Percentiles rank a stretch among this genome's conserved stretches.
Evolutionary conservation across 2,888 invertebrate species (phyloP).

Genomic region (Pantelozetes paolii): DNA sequence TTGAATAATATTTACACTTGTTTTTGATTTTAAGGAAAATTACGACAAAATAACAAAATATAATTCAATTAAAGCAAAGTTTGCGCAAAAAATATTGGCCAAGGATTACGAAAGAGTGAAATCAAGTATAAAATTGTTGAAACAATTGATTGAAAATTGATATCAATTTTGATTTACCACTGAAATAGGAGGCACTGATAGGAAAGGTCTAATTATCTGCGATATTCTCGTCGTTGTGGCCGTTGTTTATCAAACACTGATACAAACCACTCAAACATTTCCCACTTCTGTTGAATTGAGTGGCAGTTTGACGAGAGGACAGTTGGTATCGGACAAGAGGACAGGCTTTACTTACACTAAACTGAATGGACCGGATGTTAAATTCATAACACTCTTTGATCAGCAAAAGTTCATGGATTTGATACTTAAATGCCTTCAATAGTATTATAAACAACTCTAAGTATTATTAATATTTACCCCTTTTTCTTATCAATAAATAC

Average conservation of each 20-base stretch:
- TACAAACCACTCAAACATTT: neutral
- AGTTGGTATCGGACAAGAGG: conserved; percentile 28
- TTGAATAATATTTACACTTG: no score
- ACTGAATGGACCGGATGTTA: neutral
- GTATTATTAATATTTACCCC: no score
- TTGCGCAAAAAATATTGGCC: conserved; percentile 37
- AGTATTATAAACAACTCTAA: neutral
- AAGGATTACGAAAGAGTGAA: neutral
- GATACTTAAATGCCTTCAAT: neutral
- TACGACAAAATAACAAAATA: no score
- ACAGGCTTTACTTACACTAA: neutral
- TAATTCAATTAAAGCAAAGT: neutral
- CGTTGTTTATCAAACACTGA: conserved; percentile 24
- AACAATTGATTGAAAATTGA: no score
- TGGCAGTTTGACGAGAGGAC: conserved; percentile 38
- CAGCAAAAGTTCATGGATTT: neutral
- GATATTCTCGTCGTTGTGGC: conserved; percentile 43
- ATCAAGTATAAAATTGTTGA: neutral
- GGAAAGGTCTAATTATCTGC: conserved; percentile 18
- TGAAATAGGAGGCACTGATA: no score
- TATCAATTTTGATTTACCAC: neutral
- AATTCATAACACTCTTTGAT: neutral
- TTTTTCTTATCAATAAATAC: no score
- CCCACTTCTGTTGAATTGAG: conserved; percentile 30
- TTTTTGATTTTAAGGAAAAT: no score